Conservation (phyloP, 1,140 invertebrate species). For the Ips typographus region DNA sequence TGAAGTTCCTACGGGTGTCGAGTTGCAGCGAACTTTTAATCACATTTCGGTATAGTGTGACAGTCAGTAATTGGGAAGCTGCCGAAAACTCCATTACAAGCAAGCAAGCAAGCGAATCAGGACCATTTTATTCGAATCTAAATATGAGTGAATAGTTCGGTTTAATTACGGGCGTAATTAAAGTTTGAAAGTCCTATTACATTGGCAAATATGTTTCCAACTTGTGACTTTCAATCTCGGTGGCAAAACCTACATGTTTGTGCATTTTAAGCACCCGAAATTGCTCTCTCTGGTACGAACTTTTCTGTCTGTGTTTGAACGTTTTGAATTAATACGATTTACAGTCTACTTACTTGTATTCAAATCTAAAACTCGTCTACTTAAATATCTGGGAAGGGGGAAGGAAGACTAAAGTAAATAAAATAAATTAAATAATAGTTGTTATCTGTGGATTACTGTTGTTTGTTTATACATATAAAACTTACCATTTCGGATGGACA, state of each 20-base stretch:
- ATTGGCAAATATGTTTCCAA: conserved; percentile 28
- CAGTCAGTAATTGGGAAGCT: not conserved
- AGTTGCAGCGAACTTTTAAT: conserved; percentile 12
- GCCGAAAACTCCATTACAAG: conserved; percentile 15
- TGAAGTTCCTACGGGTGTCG: no score
- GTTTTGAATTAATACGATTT: no score
- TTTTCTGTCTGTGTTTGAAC: no score
- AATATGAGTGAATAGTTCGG: conserved; percentile 24
- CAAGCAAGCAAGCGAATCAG: conserved; percentile 8
- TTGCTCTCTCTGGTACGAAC: not conserved
- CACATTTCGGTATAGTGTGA: no score
- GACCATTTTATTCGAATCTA: conserved; percentile 14
- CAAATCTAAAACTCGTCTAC: no score
- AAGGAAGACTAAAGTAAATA: no score
- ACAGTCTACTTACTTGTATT: no score
- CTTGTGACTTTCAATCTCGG: conserved; percentile 19
- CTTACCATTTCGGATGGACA: no score
- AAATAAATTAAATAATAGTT: no score
- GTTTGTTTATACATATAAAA: no score
- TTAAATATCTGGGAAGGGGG: no score
- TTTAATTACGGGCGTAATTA: conserved; percentile 28
- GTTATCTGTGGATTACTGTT: no score
- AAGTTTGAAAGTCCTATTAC: conserved; percentile 29
- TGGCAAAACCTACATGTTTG: conserved; percentile 25
- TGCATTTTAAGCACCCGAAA: conserved; percentile 26